These are phyloP conservation scores for Cinclus mexicanus DNA, from an alignment of 2,113 vertebrate genomes.

Conservation along the genomic window DNA sequence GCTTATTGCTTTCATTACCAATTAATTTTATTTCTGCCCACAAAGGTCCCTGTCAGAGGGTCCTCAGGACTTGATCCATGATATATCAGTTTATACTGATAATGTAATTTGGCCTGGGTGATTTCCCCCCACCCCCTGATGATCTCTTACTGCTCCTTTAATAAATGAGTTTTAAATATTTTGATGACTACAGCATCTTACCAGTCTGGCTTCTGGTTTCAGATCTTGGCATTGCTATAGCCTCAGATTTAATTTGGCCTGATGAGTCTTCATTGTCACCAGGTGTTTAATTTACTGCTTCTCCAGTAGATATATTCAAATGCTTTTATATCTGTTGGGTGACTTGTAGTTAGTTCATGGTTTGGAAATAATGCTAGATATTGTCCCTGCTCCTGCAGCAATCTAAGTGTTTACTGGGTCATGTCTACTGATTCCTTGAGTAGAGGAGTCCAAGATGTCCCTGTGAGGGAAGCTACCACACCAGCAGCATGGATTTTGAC, in stretches of 20 bases:
- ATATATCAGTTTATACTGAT: neutral
- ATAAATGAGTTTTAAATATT: neutral
- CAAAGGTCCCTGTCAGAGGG: neutral
- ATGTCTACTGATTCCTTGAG: neutral
- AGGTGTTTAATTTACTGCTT: neutral
- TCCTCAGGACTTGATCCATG: neutral
- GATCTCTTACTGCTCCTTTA: neutral
- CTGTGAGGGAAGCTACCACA: neutral
- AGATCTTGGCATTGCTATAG: neutral
- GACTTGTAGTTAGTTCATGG: neutral
- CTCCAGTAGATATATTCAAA: neutral
- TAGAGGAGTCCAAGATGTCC: neutral
- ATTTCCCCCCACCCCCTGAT: fast-evolving
- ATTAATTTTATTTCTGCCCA: neutral
- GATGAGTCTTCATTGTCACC: neutral
- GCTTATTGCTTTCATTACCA: neutral
- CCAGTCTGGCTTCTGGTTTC: neutral
- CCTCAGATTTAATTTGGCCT: neutral
- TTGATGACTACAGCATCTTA: neutral
- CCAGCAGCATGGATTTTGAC: neutral
- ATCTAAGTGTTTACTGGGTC: neutral
- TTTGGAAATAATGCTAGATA: neutral
- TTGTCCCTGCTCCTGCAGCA: neutral
- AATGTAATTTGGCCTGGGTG: neutral
- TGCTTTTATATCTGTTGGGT: neutral